These are phyloP conservation scores for Phyllotreta cruciferae DNA, from an alignment of 2,888 invertebrate species.

Conservation along the genomic window DNA sequence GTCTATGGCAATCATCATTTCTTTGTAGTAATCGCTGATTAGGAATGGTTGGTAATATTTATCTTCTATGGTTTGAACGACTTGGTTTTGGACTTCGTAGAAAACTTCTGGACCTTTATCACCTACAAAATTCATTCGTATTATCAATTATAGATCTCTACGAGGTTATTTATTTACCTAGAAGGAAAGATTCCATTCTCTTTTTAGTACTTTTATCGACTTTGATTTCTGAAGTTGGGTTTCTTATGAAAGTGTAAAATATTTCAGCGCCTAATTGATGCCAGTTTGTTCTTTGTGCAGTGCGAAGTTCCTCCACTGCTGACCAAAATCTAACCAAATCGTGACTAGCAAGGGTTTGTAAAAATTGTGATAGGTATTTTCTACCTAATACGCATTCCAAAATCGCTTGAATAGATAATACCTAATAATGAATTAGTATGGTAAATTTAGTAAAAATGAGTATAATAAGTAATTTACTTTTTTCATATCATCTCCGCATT, in stretches of 20 bases:
- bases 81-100: slow-evolving; percentile 83
- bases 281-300: slow-evolving; percentile 77
- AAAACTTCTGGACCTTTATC: slow-evolving; percentile 89
- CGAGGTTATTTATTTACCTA: slow-evolving; percentile 54
- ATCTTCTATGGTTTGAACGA: slow-evolving; percentile 81
- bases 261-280: slow-evolving; percentile 92
- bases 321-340: slow-evolving; percentile 87
- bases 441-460: neutral
- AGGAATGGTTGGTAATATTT: slow-evolving; percentile 90
- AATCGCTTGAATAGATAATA: slow-evolving; percentile 74
- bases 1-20: slow-evolving; percentile 71
- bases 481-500: slow-evolving; percentile 51
- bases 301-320: slow-evolving; percentile 83
- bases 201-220: slow-evolving; percentile 82
- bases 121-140: slow-evolving; percentile 62
- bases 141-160: too few relatives aligned
- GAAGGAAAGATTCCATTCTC: slow-evolving; percentile 85
- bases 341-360: slow-evolving; percentile 83
- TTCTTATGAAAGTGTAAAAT: slow-evolving; percentile 86
- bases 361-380: slow-evolving; percentile 79
- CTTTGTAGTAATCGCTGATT: slow-evolving; percentile 83
- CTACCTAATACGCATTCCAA: slow-evolving; percentile 81
- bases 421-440: slow-evolving; percentile 60
- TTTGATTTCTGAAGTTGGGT: slow-evolving; percentile 81
- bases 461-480: slow-evolving; percentile 40